phyloP scores from a whole-genome alignment of 1,140 invertebrate species.

The Ips nitidus region DNA sequence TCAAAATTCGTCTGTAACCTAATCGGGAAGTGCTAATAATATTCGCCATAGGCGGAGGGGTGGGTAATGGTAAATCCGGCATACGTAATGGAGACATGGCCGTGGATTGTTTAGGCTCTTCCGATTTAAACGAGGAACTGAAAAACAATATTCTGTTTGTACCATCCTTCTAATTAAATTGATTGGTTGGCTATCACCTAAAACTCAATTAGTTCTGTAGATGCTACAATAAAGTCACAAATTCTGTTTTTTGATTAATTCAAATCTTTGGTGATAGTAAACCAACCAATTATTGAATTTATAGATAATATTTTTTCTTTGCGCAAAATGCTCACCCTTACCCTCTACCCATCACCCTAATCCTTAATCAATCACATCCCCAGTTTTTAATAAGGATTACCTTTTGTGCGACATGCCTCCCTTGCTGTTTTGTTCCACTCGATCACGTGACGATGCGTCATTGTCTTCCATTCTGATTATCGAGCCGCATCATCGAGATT shows the following conservation, averaged over 20 bases:
- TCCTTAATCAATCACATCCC: conserved; percentile 1
- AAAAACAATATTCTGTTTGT: too few species aligned
- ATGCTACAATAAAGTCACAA: too few species aligned
- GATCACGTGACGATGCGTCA: conserved; percentile 21
- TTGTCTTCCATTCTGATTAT: conserved; percentile 33
- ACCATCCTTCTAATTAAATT: too few species aligned
- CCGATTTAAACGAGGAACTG: too few species aligned
- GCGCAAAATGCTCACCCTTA: background rate
- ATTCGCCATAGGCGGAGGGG: conserved; percentile 51
- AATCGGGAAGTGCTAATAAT: conserved; percentile 48
- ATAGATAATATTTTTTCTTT: too few species aligned
- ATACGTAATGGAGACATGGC: conserved; percentile 39
- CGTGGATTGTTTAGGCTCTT: conserved; percentile 21
- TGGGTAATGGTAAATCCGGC: conserved; percentile 49
- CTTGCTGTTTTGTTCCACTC: conserved; percentile 1
- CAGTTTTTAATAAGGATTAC: conserved; percentile 1
- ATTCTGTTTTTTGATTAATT: too few species aligned
- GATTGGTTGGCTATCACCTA: too few species aligned
- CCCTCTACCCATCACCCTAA: background rate
- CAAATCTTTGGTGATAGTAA: too few species aligned
- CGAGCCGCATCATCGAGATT: conserved; percentile 10
- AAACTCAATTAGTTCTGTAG: too few species aligned
- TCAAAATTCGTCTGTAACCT: conserved; percentile 44
- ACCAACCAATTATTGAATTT: too few species aligned
- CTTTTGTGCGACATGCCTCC: conserved; percentile 27